phyloP scores from a whole-genome alignment of 2,888 invertebrate genomes.

The Tetheella fluctuosa region DNA sequence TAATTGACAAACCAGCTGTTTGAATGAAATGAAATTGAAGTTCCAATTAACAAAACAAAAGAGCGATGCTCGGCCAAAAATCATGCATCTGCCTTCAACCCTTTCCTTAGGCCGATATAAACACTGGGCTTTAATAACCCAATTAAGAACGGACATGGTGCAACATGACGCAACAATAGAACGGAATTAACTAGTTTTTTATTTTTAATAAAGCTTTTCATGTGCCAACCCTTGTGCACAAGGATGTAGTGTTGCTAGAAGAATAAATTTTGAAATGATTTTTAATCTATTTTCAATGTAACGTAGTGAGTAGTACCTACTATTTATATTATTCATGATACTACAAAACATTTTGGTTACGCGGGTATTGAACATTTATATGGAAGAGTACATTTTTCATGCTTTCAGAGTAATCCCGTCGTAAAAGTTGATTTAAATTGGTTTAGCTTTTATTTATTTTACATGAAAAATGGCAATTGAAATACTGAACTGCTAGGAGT shows the following conservation, averaged over 20 bases:
- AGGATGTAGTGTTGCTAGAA: slow-evolving; percentile 18
- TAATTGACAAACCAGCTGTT: slow-evolving; percentile 53
- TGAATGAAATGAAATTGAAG: slow-evolving; percentile 53
- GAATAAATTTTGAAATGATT: neutral
- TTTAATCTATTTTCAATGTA: too few relatives aligned
- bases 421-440: too few relatives aligned
- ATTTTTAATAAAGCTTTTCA: slow-evolving; percentile 22
- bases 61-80: slow-evolving; percentile 65
- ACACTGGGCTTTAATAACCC: slow-evolving; percentile 55
- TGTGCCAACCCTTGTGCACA: slow-evolving; percentile 8
- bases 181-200: slow-evolving; percentile 42
- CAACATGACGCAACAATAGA: slow-evolving; percentile 47
- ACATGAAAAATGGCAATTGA: too few relatives aligned
- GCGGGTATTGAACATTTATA: too few relatives aligned
- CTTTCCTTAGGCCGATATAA: slow-evolving; percentile 56
- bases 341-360: too few relatives aligned
- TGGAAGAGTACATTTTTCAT: too few relatives aligned
- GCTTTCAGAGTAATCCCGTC: too few relatives aligned
- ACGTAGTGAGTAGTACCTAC: too few relatives aligned
- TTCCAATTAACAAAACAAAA: slow-evolving; percentile 63
- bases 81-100: slow-evolving; percentile 77
- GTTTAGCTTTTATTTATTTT: too few relatives aligned
- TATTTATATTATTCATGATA: too few relatives aligned
- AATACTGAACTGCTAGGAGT: too few relatives aligned
- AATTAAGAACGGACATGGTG: slow-evolving; percentile 59